Evolutionary conservation across 1,140 invertebrate species (phyloP).

Genomic region (Eumeta japonica): DNA sequence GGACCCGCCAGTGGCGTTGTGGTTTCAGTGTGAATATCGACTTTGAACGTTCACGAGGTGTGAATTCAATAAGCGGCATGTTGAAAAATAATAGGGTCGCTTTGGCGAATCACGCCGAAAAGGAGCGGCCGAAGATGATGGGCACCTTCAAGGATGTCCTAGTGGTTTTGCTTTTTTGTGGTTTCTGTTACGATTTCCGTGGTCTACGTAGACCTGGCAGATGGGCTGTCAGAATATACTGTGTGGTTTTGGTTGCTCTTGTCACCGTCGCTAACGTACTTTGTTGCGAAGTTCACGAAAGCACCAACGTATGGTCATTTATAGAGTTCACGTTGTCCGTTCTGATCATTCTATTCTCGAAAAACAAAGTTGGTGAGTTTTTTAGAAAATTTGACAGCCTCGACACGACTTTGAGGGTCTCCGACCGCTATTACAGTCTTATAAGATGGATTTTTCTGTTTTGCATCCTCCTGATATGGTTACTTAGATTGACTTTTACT

Average conservation of each 20-base stretch:
- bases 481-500: conserved; percentile 23
- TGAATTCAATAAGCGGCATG: too few relatives aligned
- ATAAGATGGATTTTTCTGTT: conserved; percentile 19
- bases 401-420: conserved; percentile 29
- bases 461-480: conserved; percentile 18
- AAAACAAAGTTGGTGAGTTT: conserved; percentile 22
- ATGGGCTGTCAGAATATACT: conserved; percentile 22
- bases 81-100: too few relatives aligned
- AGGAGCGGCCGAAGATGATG: too few relatives aligned
- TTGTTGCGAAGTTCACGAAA: conserved; percentile 20
- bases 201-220: too few relatives aligned
- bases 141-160: too few relatives aligned
- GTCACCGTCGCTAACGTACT: conserved; percentile 17
- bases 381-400: conserved; percentile 21
- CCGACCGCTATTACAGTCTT: conserved; percentile 15
- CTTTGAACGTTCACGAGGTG: too few relatives aligned
- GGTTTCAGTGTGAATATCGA: too few relatives aligned
- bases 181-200: too few relatives aligned
- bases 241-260: conserved; percentile 17
- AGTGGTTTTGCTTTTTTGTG: too few relatives aligned
- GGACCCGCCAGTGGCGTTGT: too few relatives aligned
- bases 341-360: conserved; percentile 19
- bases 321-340: conserved; percentile 30
- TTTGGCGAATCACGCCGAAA: too few relatives aligned
- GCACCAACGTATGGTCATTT: conserved; percentile 27